Conservation (phyloP, 2,888 invertebrate genomes). For the Papilio protenor region DNA sequence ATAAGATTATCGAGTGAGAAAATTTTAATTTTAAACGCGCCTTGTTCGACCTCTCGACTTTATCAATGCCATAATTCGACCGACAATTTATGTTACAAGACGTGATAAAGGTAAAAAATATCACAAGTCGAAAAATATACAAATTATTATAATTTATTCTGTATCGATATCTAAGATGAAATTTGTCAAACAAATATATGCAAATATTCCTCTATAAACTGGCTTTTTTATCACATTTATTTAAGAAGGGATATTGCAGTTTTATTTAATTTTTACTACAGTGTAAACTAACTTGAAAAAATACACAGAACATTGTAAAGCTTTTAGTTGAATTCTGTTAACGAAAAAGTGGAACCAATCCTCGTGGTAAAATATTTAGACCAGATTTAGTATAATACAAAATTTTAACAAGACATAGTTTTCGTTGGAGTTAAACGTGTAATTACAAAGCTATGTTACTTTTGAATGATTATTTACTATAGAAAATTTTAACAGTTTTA, state of each 20-base stretch:
- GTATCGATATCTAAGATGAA: not conserved
- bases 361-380: constrained; percentile 34
- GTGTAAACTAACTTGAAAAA: constrained; percentile 19
- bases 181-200: constrained; percentile 21
- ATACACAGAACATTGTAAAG: constrained; percentile 28
- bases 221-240: not conserved
- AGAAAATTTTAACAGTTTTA: too few species aligned
- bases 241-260: not conserved
- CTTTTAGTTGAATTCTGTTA: constrained; percentile 34
- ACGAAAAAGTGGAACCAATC: constrained; percentile 14
- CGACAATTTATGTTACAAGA: constrained; percentile 39
- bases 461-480: not conserved
- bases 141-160: constrained; percentile 18
- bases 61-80: constrained; percentile 32
- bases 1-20: constrained; percentile 43
- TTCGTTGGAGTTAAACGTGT: not conserved
- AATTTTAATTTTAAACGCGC: constrained; percentile 41
- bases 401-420: constrained; percentile 14
- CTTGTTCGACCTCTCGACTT: constrained; percentile 29
- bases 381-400: constrained; percentile 24
- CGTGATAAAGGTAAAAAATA: constrained; percentile 32
- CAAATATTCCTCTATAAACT: not conserved
- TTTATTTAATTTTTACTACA: constrained; percentile 17
- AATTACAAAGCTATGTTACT: not conserved
- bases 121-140: constrained; percentile 12